Base-by-base conservation (phyloP, 2,888 invertebrate genomes). In the Heteropelma amictum region DNA sequence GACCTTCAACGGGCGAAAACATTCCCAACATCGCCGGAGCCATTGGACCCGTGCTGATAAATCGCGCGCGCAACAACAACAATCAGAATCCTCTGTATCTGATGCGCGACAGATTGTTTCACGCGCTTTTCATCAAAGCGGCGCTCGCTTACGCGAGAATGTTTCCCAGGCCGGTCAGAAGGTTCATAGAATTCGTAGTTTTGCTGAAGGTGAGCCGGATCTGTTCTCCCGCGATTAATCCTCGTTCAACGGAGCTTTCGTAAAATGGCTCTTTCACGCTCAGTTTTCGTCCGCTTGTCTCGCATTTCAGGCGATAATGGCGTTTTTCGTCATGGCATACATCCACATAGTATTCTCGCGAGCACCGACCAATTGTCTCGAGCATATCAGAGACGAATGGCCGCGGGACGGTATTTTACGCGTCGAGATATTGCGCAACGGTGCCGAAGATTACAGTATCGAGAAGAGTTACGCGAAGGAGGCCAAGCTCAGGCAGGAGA, bases 291-390 rank as follows among this genome's bases (percentile, higher is more conserved):
- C 35, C n/a, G 19, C 21, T 21, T 7, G 10, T 7, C 12, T 0
- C 8, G 0, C 4, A 1, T 28, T 91, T 14, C 91, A 95, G 93
- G 96, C 96, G 2, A 89, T 97, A 79, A 86, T 94, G 63, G 96
- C 97, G 63, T 95, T 99, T 89, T 95, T 96, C 86, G 95, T 97
- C 56, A 91, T 99, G 83, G 94, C 96, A 53, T 99, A 99, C 89
- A 97, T 99, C 85, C 99, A 99, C 87, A 93, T 97, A 87, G 95
- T 96, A 77, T 98, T 98, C 90, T 96, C 97, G 49, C 93, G 96
- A 85, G 93, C 96, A 75, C 98, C 98, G 5, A 96, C 97, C 64
- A 97, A 97, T 82, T 99, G 99, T 89, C 91, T 99, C 81, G 94
- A 96, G 86, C 94, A 96, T 88, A 93, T 98, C 30, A 93, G 95